Conservation (phyloP, 2,113 vertebrate species). For the Excalfactoria chinensis region DNA sequence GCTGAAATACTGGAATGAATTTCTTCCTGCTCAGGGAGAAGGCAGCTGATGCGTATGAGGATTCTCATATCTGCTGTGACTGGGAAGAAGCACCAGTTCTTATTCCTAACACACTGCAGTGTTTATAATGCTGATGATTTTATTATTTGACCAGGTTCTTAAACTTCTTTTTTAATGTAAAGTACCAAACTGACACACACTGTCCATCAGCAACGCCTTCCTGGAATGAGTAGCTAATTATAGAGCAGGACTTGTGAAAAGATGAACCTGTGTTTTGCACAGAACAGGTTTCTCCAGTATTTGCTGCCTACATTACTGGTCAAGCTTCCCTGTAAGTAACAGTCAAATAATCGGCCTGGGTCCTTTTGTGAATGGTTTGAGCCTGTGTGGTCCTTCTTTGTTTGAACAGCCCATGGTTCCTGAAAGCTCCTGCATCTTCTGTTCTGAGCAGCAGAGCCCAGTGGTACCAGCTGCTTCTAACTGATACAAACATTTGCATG, state of each 20-base stretch:
- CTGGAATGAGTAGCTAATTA: constrained; percentile 66
- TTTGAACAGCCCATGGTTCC: constrained; percentile 65
- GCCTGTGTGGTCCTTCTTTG: constrained; percentile 79
- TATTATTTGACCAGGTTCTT: constrained; percentile 5
- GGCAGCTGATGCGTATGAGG: constrained; percentile 10
- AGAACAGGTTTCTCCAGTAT: constrained; percentile 74
- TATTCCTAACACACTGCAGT: neutral
- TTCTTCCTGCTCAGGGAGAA: constrained; percentile 22
- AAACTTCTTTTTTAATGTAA: neutral
- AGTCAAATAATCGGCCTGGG: constrained; percentile 68
- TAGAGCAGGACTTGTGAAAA: constrained; percentile 66
- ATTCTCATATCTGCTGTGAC: neutral
- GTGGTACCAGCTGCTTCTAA: constrained; percentile 75
- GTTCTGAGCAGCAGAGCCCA: constrained; percentile 60
- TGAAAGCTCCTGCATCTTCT: constrained; percentile 66
- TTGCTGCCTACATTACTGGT: constrained; percentile 55
- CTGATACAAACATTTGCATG: constrained; percentile 60
- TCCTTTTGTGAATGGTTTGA: constrained; percentile 68
- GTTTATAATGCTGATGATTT: neutral
- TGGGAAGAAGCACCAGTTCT: neutral
- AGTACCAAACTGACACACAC: constrained; percentile 31
- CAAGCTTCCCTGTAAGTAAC: constrained; percentile 69
- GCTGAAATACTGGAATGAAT: constrained; percentile 62
- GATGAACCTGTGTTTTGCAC: constrained; percentile 41
- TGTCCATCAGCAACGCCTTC: constrained; percentile 59